Conservation (phyloP, 2,888 invertebrate species). For the Sepioteuthis lessoniana region DNA sequence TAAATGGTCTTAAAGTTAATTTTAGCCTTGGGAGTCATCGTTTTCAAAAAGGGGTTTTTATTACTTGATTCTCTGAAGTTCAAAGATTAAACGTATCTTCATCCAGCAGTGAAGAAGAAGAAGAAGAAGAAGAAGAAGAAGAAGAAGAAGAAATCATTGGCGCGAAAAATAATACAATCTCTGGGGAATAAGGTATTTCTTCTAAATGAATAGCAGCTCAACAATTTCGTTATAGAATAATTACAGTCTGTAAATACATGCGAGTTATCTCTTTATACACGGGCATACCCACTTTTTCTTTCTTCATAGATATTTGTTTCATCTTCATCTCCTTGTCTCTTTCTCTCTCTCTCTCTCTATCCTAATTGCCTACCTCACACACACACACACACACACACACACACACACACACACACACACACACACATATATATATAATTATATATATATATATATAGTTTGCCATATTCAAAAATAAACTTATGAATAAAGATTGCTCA, state of each 20-base stretch:
- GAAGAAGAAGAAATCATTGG: not conserved
- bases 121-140: no score
- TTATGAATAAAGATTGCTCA: no score
- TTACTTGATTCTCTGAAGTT: not conserved
- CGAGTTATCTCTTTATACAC: not conserved
- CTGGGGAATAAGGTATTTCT: not conserved
- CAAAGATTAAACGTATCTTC: not conserved
- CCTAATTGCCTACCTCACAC: no score
- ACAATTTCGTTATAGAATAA: not conserved
- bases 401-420: not conserved
- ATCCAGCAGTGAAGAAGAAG: no score
- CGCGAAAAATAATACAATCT: not conserved
- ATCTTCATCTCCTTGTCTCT: no score
- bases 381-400: not conserved
- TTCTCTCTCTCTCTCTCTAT: no score
- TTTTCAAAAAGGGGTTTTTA: not conserved
- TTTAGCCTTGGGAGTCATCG: not conserved
- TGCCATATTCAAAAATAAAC: no score
- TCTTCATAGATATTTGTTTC: no score
- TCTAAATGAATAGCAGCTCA: not conserved
- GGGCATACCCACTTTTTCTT: not conserved
- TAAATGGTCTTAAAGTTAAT: not conserved
- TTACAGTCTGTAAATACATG: not conserved
- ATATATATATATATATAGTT: no score
- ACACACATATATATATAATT: not conserved